Evolutionary conservation across 2,888 invertebrate species (phyloP).

Genomic region (Eilema depressum): DNA sequence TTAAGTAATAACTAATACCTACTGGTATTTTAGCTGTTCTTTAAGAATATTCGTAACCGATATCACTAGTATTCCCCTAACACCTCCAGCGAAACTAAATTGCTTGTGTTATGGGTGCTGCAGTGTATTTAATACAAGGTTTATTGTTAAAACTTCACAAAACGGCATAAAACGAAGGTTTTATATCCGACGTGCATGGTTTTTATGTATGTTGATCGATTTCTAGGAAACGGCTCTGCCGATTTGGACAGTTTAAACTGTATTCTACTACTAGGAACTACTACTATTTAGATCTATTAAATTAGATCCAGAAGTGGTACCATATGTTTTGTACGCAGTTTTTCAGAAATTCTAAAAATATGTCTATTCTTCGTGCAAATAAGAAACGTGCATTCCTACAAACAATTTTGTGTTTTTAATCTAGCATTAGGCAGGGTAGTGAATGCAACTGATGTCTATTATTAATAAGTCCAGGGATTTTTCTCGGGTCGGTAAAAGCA

Average conservation of each 20-base stretch:
- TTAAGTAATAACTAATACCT: no score
- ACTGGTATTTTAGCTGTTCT: no score
- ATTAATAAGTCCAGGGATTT: not conserved
- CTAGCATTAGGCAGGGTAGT: no score
- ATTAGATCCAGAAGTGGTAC: not conserved
- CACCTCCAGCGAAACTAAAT: no score
- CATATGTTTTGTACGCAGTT: not conserved
- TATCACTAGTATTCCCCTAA: no score
- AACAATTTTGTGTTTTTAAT: no score
- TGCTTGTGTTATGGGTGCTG: no score
- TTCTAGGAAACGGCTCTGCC: not conserved
- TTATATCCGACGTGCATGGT: not conserved
- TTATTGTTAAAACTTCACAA: slow-evolving; percentile 4
- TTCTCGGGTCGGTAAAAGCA: not conserved
- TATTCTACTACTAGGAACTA: slow-evolving; percentile 4
- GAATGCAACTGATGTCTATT: no score
- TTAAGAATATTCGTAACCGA: no score
- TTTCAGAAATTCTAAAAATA: slow-evolving; percentile 1
- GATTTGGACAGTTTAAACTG: not conserved
- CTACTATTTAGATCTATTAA: not conserved
- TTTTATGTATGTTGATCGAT: not conserved
- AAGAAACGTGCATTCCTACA: not conserved
- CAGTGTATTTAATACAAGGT: not conserved
- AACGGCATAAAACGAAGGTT: not conserved
- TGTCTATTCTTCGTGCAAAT: not conserved